A percentile compares a stretch with the other conserved stretches of the same genome.
Conservation (phyloP, 2,888 invertebrate genomes). For the Lamellibrachia columna region DNA sequence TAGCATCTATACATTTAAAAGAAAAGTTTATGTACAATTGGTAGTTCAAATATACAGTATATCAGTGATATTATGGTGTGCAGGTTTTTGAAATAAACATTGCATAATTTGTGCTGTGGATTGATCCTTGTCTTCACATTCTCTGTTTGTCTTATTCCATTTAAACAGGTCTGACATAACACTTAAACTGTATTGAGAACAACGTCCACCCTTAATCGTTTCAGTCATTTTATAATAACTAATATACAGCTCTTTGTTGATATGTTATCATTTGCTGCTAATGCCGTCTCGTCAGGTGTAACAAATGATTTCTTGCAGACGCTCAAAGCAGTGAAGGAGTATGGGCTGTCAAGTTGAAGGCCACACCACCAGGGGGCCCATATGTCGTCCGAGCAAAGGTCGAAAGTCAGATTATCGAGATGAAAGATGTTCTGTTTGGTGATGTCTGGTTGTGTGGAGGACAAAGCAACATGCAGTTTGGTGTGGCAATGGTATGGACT, state of each 20-base stretch:
- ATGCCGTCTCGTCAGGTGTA: not conserved
- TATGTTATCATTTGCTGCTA: not conserved
- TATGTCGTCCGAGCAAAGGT: conserved; percentile 43
- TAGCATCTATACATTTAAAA: no score
- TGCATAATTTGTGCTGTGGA: no score
- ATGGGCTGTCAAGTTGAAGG: conserved; percentile 36
- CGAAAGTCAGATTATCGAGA: conserved; percentile 28
- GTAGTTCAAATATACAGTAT: no score
- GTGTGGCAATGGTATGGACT: conserved; percentile 31
- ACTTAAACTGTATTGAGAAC: not conserved
- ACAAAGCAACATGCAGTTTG: conserved; percentile 61
- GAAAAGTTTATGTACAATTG: no score
- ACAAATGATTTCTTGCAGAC: not conserved
- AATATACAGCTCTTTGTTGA: not conserved
- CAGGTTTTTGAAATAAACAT: no score
- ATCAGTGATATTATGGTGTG: no score
- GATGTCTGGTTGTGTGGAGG: conserved; percentile 64
- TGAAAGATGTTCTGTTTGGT: conserved; percentile 59
- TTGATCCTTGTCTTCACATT: not conserved
- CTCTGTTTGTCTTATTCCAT: not conserved
- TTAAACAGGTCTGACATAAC: not conserved
- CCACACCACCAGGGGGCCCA: conserved; percentile 42
- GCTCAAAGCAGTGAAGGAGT: conserved; percentile 14
- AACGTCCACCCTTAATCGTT: not conserved
- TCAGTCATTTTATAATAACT: not conserved